Evolutionary conservation across 2,797 vertebrate genomes (phyloP).

Genomic region (Hydrocynus forskahlii): DNA sequence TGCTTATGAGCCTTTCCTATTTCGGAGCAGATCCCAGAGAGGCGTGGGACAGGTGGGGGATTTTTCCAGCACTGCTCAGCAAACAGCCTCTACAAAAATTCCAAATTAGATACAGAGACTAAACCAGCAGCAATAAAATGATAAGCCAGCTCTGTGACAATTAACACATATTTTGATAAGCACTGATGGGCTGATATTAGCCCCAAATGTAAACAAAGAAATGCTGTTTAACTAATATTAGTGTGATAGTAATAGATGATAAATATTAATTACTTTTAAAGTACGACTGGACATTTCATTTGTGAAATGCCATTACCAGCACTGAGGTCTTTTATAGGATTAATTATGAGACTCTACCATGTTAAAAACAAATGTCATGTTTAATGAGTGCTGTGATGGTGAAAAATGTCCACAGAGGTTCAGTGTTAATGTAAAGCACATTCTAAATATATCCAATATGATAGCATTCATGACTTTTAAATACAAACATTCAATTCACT

Average conservation of each 20-base stretch:
- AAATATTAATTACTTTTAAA: background rate
- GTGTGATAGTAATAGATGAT: background rate
- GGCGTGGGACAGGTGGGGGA: slow-evolving; percentile 10
- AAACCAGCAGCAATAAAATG: slow-evolving; percentile 7
- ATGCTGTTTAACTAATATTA: background rate
- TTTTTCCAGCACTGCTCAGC: slow-evolving; percentile 4
- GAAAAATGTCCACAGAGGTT: too few relatives aligned
- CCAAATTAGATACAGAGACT: slow-evolving; percentile 6
- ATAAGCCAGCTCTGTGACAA: background rate
- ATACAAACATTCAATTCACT: background rate
- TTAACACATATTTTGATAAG: slow-evolving; percentile 3
- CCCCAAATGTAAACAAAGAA: background rate
- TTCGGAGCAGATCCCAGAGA: slow-evolving; percentile 21
- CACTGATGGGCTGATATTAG: background rate
- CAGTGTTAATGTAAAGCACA: background rate
- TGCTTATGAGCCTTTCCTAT: slow-evolving; percentile 19
- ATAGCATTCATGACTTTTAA: background rate
- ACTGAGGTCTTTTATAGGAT: background rate
- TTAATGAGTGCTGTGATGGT: background rate
- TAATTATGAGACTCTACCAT: background rate
- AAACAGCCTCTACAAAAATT: slow-evolving; percentile 1
- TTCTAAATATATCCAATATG: background rate
- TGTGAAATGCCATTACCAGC: background rate
- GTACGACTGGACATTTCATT: background rate
- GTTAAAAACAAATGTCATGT: background rate